Evolutionary conservation across 2,797 vertebrate genomes (phyloP), one percentile per base, ranked within the genome.

Genomic region (Siniperca undulata): DNA sequence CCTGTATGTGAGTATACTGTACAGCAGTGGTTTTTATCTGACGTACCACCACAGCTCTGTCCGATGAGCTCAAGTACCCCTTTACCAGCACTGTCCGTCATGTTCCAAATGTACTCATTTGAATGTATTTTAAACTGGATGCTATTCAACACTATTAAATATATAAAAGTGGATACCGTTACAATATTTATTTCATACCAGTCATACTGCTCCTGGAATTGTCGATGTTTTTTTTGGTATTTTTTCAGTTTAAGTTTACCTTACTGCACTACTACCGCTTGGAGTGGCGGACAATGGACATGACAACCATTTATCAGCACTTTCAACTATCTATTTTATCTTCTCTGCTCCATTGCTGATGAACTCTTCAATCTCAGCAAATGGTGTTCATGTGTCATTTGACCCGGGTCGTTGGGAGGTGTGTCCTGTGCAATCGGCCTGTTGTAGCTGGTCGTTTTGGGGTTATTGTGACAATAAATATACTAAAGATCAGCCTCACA

Each of bases 1-100:
- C 52, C 50, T 80, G 52, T 65, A 2, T 80, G 67, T 56, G 52
- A 78, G 22, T 59, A 9, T 59, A 53, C 69, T 53, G 62, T 44
- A 40, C 60, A 42, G 53, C 44, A 44, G 40, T 9, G 30, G 38
- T 38, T 36, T 0, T 46, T 7, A n/a, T 30, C 1, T 7, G 46
- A 71, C 0, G 1, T 3, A 17, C 11, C 9, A 14, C 6, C 44
- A 52, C 46, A 53, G 5, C 20, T 71, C 27, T 30, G 9, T 46
- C 20, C 48, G 48, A 67, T 67, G 27, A 72, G 30, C 52, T 76
- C 40, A 52, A 64, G 9, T 2, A 6, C 1, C 17, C 1, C 52
- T 55, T 64, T 66, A 53, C 17, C 16, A 36, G 16, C 44, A 19
- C 5, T 14, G 76, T 46, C 55, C 13, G 3, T 68, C 56, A 24